phyloP scores from a whole-genome alignment of 2,113 vertebrate genomes.

The Pantherophis guttatus region DNA sequence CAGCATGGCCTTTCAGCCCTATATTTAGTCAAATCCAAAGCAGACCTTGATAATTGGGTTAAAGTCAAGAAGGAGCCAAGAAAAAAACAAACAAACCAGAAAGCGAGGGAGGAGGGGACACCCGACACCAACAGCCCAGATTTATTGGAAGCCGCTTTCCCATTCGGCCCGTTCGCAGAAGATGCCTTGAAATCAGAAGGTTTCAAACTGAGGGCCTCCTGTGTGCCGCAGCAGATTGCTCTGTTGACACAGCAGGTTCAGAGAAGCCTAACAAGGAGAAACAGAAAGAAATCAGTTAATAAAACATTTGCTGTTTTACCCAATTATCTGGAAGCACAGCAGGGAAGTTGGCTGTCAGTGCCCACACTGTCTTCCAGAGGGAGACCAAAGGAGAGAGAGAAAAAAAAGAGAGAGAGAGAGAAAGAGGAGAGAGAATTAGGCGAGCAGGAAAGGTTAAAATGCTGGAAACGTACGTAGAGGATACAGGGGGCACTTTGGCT shows the following conservation, averaged over 20 bases:
- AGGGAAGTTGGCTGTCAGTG: conserved; percentile 18
- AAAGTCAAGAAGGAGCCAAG: conserved; percentile 62
- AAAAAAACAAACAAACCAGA: too few species aligned
- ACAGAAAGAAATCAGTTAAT: conserved; percentile 47
- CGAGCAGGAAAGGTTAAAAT: too few species aligned
- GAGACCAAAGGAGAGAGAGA: background rate
- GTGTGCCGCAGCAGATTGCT: background rate
- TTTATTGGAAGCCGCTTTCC: conserved; percentile 44
- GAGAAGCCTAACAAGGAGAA: conserved; percentile 39
- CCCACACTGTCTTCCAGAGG: conserved; percentile 32
- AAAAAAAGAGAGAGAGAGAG: background rate
- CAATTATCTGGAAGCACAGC: background rate
- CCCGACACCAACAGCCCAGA: conserved; percentile 10
- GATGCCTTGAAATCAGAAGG: conserved; percentile 44
- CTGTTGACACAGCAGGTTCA: conserved; percentile 50
- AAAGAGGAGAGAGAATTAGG: background rate
- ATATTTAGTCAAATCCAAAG: conserved; percentile 68
- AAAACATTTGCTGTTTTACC: conserved; percentile 46
- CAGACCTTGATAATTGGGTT: conserved; percentile 65
- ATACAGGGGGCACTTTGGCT: background rate
- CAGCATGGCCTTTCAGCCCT: conserved; percentile 47
- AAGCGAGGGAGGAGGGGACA: background rate
- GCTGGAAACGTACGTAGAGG: background rate
- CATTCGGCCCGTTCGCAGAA: background rate
- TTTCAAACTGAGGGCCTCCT: conserved; percentile 14